Percentiles rank a stretch among this genome's conserved stretches.
These are phyloP conservation scores for Ceratotherium simum DNA, from an alignment of 2,113 vertebrate species.

Conservation along the genomic window DNA sequence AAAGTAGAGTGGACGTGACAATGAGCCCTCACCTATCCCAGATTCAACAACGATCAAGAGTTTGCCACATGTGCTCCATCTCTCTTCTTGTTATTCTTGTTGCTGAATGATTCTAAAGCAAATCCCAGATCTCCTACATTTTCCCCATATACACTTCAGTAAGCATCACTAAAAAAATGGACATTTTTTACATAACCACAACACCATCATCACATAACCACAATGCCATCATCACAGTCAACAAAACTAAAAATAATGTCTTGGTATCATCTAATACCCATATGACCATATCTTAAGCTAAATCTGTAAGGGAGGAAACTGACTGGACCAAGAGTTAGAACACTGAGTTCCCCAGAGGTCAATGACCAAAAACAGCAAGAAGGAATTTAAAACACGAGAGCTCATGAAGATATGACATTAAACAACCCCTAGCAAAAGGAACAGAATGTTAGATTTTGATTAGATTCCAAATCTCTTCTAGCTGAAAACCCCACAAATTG, in stretches of 20 bases:
- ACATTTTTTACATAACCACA: background rate
- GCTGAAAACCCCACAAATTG: background rate
- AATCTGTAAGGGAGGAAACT: background rate
- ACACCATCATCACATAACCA: background rate
- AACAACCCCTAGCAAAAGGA: constrained; percentile 19
- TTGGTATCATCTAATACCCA: background rate
- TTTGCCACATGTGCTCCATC: background rate
- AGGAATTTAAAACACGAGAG: background rate
- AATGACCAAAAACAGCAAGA: background rate
- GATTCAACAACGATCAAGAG: constrained; percentile 4
- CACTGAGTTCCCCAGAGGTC: constrained; percentile 13
- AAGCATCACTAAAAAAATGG: background rate
- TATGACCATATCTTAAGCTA: background rate
- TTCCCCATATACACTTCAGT: background rate
- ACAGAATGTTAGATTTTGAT: background rate
- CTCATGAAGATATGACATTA: background rate
- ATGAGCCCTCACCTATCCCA: background rate
- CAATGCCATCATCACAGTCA: background rate
- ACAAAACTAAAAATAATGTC: constrained; percentile 37
- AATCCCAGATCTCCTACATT: background rate
- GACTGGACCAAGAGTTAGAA: background rate
- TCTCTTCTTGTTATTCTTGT: background rate
- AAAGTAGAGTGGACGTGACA: background rate
- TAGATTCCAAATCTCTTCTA: constrained; percentile 29
- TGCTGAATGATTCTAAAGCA: constrained; percentile 41